Conservation (phyloP, 2,113 vertebrate genomes). For the Trochalopteron elliotii region DNA sequence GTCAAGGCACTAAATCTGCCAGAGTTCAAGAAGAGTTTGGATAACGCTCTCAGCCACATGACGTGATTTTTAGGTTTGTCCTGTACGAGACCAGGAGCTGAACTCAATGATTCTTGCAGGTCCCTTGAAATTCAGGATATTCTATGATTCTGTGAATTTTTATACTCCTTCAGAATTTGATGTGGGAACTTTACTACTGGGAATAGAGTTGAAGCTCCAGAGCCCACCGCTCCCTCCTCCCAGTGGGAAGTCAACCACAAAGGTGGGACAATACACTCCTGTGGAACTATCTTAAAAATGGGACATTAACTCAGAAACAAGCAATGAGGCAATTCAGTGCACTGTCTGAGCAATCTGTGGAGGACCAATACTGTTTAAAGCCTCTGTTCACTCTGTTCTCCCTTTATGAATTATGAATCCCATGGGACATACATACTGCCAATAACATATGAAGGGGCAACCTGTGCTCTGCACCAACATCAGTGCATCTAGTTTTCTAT, state of each 20-base stretch:
- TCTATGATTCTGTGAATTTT: neutral
- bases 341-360: neutral
- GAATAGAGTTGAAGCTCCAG: neutral
- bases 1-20: neutral
- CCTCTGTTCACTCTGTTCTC: neutral
- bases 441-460: neutral
- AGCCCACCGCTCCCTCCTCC: neutral
- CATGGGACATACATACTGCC: neutral
- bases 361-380: neutral
- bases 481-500: neutral
- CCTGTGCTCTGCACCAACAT: neutral
- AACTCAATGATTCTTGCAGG: fast-evolving
- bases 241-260: neutral
- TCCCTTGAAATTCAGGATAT: neutral
- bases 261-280: neutral
- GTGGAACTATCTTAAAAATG: neutral
- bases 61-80: neutral
- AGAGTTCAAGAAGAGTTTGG: neutral
- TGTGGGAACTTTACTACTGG: fast-evolving
- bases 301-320: neutral
- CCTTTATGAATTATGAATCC: neutral
- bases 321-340: neutral
- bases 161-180: neutral
- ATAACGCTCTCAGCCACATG: neutral
- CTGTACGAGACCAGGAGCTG: neutral